Conservation (phyloP, 2,797 vertebrate genomes). For the Pelodytes ibericus region DNA sequence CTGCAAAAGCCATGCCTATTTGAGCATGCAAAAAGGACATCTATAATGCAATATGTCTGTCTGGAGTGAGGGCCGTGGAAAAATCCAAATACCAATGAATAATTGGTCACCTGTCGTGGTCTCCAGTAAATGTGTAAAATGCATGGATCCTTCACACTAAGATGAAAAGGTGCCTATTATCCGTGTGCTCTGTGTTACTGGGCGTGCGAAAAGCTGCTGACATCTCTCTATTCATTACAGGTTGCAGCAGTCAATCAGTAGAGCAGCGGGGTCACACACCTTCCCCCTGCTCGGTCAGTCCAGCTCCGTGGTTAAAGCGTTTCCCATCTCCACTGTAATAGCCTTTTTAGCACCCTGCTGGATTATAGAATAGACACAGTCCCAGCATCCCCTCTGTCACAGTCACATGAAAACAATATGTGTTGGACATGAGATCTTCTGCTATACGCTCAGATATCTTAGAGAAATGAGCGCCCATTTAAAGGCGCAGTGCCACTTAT, state of each 20-base stretch:
- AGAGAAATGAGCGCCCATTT: too few species aligned
- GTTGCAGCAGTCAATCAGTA: constrained; percentile 59
- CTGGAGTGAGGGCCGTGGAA: too few species aligned
- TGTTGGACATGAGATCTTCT: not conserved
- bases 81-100: too few species aligned
- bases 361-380: constrained; percentile 63
- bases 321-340: constrained; percentile 62
- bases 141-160: too few species aligned
- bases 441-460: too few species aligned
- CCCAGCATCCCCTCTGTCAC: not conserved
- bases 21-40: too few species aligned
- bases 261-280: constrained; percentile 63
- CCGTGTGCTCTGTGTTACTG: not conserved
- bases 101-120: too few species aligned
- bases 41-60: too few species aligned
- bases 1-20: too few species aligned
- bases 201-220: not conserved
- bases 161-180: not conserved
- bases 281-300: constrained; percentile 29
- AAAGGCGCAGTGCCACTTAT: too few species aligned
- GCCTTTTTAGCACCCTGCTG: constrained; percentile 65
- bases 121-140: too few species aligned
- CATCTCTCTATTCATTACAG: constrained; percentile 33
- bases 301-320: constrained; percentile 57
- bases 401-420: not conserved